A percentile compares a stretch with the other conserved stretches of the same genome.
Evolutionary conservation across 2,888 invertebrate genomes (phyloP).

Genomic region (Lordiphosa fenestrarum): DNA sequence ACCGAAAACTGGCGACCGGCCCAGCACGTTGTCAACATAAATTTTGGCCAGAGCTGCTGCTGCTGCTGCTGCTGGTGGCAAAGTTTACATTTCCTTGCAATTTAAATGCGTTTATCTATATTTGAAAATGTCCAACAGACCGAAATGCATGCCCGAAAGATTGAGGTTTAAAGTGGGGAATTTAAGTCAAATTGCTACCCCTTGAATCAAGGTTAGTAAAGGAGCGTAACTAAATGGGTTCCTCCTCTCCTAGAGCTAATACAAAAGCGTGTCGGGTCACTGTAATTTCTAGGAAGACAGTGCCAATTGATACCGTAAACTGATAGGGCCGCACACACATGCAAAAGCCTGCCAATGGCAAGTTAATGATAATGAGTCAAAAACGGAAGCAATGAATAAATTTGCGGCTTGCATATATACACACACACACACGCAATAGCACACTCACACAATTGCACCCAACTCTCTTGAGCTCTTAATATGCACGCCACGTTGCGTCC

Average conservation of each 20-base stretch:
- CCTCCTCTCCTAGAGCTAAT: no score
- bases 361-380: slow-evolving; percentile 53
- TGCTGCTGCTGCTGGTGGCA: slow-evolving; percentile 36
- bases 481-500: slow-evolving; percentile 37
- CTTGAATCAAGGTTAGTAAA: background rate
- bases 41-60: slow-evolving; percentile 42
- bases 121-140: slow-evolving; percentile 42
- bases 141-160: slow-evolving; percentile 11
- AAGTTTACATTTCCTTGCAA: slow-evolving; percentile 53
- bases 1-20: slow-evolving; percentile 36
- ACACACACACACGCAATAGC: background rate
- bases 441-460: slow-evolving; percentile 1
- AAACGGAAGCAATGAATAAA: slow-evolving; percentile 59
- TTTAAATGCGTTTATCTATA: slow-evolving; percentile 64
- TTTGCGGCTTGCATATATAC: slow-evolving; percentile 30
- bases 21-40: slow-evolving; percentile 66
- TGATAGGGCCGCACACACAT: slow-evolving; percentile 5
- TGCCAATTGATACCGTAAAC: slow-evolving; percentile 17
- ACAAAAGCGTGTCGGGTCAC: no score
- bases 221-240: background rate
- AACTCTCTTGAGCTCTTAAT: slow-evolving; percentile 26
- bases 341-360: slow-evolving; percentile 23
- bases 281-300: slow-evolving; percentile 1
- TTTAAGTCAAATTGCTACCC: slow-evolving; percentile 2
- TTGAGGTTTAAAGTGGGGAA: slow-evolving; percentile 10